Evolutionary conservation across 2,113 vertebrate species (phyloP), one percentile per base, ranked within the genome.

Genomic region (Hemiprocne comata): DNA sequence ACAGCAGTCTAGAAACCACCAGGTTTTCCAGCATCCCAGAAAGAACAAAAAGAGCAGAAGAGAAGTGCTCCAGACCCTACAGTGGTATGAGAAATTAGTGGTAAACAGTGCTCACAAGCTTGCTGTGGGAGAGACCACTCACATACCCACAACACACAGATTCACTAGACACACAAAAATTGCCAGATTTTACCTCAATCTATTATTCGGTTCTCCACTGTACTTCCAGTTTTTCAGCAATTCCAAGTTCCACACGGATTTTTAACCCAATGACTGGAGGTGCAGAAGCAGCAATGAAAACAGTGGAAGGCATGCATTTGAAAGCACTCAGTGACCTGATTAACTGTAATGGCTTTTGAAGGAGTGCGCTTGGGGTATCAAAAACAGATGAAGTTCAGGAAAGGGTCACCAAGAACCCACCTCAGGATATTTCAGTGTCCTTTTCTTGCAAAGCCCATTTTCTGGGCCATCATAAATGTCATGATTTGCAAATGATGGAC

Each of bases 391-490:
- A 90, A 73, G 79, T 67, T 94, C 83, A 94, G 31, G 19, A 55
- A 86, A 86, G 72, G 83, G 72, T 88, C 79, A 74, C 44, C 61
- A 65, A 77, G 83, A 89, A 77, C 18, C 38, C 65, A 92, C n/a
- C 42, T 61, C 61, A 48, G 72, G 79, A 60, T 74, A 90, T 62
- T 90, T 51, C 57, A 77, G 21, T 23, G 29, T 61, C 20, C 60
- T 87, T 66, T 78, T 61, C 21, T 80, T 84, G 60, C 61, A 81
- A 48, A 76, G n/a, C 16, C 50, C 19, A 21, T 34, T 28, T 58
- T 48, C 64, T n/a, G 15, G 61, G 33, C 21, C 21, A 73, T 46
- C 58, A 54, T 10, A 78, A 83, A 70, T 33, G 31, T 26, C 18
- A 54, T 5, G 64, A 51, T 77, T 90, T 73, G 46, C n/a, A 83